Evolutionary conservation across 2,113 vertebrate species (phyloP), one percentile per base, ranked within the genome.

Genomic region (Rhinolophus sinicus): DNA sequence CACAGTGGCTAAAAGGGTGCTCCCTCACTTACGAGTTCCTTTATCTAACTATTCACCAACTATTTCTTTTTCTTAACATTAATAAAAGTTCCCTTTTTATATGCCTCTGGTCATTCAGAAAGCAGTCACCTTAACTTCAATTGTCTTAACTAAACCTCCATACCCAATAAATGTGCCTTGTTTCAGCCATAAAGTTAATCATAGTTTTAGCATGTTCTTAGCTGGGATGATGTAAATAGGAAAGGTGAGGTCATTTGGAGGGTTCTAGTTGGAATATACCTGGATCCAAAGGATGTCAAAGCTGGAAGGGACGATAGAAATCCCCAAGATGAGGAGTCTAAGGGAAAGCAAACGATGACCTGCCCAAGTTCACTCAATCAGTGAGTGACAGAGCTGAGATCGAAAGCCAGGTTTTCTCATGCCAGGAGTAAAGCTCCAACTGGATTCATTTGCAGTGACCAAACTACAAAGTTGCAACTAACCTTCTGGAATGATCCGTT

Each of bases 401-500:
- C 87, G 75, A 92, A 94, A 92, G 76, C n/a, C 80, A 54, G 2
- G 75, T 64, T 92, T 90, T 75, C 75, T 89, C 56, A 80, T 65
- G 47, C n/a, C 88, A 91, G 30, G 38, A 84, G 16, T 72, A 58
- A 52, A 52, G 35, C 62, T 84, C 47, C 58, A 76, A 65, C 60
- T 40, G 50, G 77, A 97, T 33, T 64, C 40, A 54, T 88, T 95
- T 70, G 88, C 90, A 90, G 38, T 13, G 54, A 88, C 65, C 93
- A 96, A 70, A 67, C 30, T n/a, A 93, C 67, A 50, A 75, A 94
- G 80, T 87, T 90, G 84, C 88, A 81, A 38, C 64, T 64, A 95
- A 90, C 88, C 88, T 89, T 95, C 78, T 60, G 35, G 70, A 96
- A 89, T 83, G 81, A 95, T 96, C 90, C 84, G 75, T 87, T 76